Evolutionary conservation across 2,797 vertebrate genomes (phyloP).

Genomic region (Spatula clypeata): DNA sequence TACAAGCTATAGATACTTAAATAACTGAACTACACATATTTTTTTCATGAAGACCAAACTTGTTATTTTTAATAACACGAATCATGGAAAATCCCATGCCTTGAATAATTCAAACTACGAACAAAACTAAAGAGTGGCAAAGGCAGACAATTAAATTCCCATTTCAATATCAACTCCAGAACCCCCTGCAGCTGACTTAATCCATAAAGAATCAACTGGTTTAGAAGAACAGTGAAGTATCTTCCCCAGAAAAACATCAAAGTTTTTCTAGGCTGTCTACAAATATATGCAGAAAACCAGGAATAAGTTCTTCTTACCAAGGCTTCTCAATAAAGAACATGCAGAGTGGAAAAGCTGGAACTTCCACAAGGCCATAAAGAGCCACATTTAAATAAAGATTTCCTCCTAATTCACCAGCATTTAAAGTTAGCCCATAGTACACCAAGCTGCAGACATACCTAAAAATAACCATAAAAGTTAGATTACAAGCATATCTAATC

Average conservation of each 20-base stretch:
- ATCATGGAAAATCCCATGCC: background rate
- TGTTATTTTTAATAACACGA: background rate
- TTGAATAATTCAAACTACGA: background rate
- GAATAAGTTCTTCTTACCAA: slow-evolving; percentile 83
- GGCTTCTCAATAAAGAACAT: slow-evolving; percentile 92
- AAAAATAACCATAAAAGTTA: slow-evolving; percentile 5
- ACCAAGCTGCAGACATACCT: slow-evolving; percentile 94
- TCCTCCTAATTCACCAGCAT: slow-evolving; percentile 87
- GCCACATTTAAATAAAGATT: slow-evolving; percentile 90
- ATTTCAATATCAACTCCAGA: background rate
- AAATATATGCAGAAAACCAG: background rate
- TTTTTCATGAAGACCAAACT: background rate
- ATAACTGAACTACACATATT: background rate
- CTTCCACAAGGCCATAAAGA: slow-evolving; percentile 92
- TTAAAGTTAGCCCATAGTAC: slow-evolving; percentile 93
- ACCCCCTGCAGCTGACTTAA: background rate
- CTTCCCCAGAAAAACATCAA: background rate
- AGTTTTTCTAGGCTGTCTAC: background rate
- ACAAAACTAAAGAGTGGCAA: background rate
- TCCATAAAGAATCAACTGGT: background rate
- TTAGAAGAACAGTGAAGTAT: background rate
- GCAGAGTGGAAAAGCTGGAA: slow-evolving; percentile 92
- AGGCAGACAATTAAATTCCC: background rate
- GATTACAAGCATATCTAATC: background rate
- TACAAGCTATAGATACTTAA: background rate